Conservation (phyloP, 2,113 vertebrate species). For the Saguinus imperator region DNA sequence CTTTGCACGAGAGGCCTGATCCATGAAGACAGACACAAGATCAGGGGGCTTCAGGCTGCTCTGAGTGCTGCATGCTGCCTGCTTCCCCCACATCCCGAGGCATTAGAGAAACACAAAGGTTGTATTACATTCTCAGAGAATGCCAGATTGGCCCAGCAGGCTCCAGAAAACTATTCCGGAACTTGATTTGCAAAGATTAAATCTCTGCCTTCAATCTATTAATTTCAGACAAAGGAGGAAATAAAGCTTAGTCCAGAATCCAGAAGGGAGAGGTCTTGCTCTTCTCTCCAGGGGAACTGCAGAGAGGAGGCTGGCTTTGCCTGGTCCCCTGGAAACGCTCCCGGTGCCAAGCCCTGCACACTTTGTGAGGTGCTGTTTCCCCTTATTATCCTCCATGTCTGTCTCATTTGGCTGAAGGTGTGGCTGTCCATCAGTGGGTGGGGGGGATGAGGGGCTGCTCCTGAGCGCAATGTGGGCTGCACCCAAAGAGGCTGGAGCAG, state of each 20-base stretch:
- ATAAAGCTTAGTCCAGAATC: background rate
- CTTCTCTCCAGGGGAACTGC: background rate
- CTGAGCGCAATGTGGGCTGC: background rate
- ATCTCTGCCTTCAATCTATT: background rate
- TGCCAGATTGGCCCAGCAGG: background rate
- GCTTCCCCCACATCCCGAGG: background rate
- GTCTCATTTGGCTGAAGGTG: too few species aligned
- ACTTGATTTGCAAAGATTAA: background rate
- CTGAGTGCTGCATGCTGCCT: background rate
- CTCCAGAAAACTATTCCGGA: background rate
- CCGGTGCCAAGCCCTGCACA: too few species aligned
- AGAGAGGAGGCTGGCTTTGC: background rate
- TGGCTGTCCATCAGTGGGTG: background rate
- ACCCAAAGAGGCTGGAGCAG: too few species aligned
- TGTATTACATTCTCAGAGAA: background rate
- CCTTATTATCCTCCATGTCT: background rate
- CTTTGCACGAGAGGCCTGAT: background rate
- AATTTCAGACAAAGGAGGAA: background rate
- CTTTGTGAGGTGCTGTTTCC: too few species aligned
- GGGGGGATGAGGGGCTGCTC: too few species aligned
- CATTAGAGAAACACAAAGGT: background rate
- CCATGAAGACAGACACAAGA: background rate
- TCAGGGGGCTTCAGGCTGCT: background rate
- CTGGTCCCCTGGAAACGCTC: too few species aligned
- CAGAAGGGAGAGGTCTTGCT: background rate